Evolutionary conservation across 2,888 invertebrate genomes (phyloP).

Genomic region (Ectemnius lituratus): DNA sequence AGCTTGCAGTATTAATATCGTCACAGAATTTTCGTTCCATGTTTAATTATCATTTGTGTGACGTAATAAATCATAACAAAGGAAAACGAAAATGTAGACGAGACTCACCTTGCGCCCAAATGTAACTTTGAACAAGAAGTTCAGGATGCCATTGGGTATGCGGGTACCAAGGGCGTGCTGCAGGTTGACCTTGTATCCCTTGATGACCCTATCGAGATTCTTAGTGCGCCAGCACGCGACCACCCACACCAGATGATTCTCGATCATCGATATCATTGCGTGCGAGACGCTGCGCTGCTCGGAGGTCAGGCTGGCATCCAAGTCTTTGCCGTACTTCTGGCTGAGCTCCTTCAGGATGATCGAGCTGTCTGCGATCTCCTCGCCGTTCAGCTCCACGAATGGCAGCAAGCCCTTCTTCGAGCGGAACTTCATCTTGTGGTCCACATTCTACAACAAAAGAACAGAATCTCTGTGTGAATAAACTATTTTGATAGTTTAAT

Average conservation of each 20-base stretch:
- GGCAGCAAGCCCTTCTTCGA: slow-evolving; percentile 97
- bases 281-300: slow-evolving; percentile 94
- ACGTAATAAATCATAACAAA: too few species aligned
- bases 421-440: slow-evolving; percentile 95
- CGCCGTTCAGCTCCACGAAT: slow-evolving; percentile 96
- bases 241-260: slow-evolving; percentile 96
- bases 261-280: slow-evolving; percentile 96
- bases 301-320: slow-evolving; percentile 89
- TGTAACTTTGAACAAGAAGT: slow-evolving; percentile 93
- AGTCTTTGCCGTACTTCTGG: slow-evolving; percentile 89
- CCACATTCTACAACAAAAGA: slow-evolving; percentile 86
- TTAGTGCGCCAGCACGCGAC: slow-evolving; percentile 95
- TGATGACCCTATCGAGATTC: slow-evolving; percentile 90
- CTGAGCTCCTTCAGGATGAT: slow-evolving; percentile 93
- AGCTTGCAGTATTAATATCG: not conserved
- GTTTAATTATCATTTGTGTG: too few species aligned
- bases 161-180: slow-evolving; percentile 93
- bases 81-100: not conserved
- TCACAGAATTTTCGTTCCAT: too few species aligned
- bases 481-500: too few species aligned
- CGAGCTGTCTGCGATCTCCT: slow-evolving; percentile 94
- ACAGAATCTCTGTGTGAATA: not conserved
- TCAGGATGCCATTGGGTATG: slow-evolving; percentile 91
- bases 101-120: slow-evolving; percentile 89
- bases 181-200: slow-evolving; percentile 94